These are phyloP conservation scores for Forbesichthys papilliferus DNA, from an alignment of 2,113 vertebrate species.

Conservation along the genomic window DNA sequence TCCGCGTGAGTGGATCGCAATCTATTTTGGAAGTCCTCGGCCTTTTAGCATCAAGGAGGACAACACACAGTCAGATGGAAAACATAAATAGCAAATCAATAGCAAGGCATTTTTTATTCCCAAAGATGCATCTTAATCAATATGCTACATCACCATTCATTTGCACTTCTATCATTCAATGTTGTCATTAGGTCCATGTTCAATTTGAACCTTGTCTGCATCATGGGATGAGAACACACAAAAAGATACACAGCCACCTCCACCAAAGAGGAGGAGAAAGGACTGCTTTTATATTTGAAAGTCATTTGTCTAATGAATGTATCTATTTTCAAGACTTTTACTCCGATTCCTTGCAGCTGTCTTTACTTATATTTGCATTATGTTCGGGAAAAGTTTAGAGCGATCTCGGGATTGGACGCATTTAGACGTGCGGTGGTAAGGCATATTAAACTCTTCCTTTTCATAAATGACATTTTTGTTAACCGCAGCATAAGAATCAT, in stretches of 20 bases:
- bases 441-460: constrained; percentile 61
- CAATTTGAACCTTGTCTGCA: constrained; percentile 26
- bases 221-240: constrained; percentile 16
- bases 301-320: constrained; percentile 20
- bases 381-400: constrained; percentile 21
- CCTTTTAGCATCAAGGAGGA: constrained; percentile 60
- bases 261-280: constrained; percentile 20
- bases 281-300: constrained; percentile 23
- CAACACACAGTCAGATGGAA: constrained; percentile 47
- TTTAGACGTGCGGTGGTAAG: constrained; percentile 50
- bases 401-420: constrained; percentile 28
- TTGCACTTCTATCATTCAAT: constrained; percentile 34
- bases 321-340: constrained; percentile 28
- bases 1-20: constrained; percentile 47
- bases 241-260: constrained; percentile 15
- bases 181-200: constrained; percentile 23
- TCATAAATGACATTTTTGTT: constrained; percentile 64
- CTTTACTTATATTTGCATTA: constrained; percentile 62
- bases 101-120: constrained; percentile 47
- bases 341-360: constrained; percentile 17
- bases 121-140: constrained; percentile 55
- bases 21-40: constrained; percentile 47
- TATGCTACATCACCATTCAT: constrained; percentile 49
- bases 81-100: constrained; percentile 67
- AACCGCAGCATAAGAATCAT: constrained; percentile 61